phyloP scores from a whole-genome alignment of 1,140 invertebrate genomes.

The Tetramorium alpestre region DNA sequence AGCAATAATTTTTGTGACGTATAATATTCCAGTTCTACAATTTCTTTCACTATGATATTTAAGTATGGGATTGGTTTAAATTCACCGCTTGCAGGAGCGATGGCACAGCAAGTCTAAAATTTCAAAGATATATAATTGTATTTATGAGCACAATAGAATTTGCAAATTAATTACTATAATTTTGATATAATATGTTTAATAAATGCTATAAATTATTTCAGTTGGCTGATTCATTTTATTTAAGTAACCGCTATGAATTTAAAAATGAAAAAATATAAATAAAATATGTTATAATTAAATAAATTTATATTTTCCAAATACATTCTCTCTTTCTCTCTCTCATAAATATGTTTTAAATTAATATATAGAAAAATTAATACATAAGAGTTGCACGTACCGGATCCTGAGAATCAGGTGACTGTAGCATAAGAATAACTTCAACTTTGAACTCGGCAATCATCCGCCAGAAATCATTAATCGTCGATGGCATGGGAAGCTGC shows the following conservation, averaged over 20 bases:
- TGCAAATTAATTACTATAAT: not conserved
- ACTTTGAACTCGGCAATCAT: conserved; percentile 92
- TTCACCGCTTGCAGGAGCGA: conserved; percentile 60
- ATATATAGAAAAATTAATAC: not conserved
- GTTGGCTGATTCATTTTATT: not conserved
- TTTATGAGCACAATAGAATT: not conserved
- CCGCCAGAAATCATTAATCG: conserved; percentile 96
- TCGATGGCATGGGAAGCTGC: conserved; percentile 95
- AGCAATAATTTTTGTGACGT: conserved; percentile 63
- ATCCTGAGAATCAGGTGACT: conserved; percentile 70
- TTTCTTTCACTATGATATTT: conserved; percentile 57
- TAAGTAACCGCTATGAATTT: too few species aligned
- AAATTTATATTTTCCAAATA: not conserved
- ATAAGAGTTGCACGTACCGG: conserved; percentile 57
- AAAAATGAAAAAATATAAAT: too few species aligned
- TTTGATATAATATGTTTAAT: too few species aligned
- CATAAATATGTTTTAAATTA: not conserved
- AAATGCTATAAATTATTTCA: not conserved
- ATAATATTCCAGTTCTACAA: conserved; percentile 53
- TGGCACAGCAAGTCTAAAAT: conserved; percentile 70
- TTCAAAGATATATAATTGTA: not conserved
- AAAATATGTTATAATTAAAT: too few species aligned
- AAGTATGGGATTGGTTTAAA: conserved; percentile 72
- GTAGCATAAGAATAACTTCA: conserved; percentile 88
- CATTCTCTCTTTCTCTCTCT: not conserved